phyloP scores from a whole-genome alignment of 2,113 vertebrate genomes.

The Microtus ochrogaster region DNA sequence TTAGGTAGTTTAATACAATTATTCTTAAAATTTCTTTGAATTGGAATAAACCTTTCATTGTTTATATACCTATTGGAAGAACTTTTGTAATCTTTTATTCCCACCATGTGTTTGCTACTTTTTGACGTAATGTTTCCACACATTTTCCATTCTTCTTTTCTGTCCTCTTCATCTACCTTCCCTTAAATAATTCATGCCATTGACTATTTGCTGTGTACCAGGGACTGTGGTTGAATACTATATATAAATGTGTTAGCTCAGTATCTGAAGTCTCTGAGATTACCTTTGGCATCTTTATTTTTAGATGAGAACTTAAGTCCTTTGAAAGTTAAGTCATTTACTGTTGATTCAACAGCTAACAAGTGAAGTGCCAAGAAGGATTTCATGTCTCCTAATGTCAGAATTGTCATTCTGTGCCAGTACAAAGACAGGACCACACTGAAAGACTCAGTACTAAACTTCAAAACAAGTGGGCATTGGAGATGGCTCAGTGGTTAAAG shows the following conservation, averaged over 20 bases:
- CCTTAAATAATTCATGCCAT: slow-evolving; percentile 39
- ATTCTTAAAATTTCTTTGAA: slow-evolving; percentile 14
- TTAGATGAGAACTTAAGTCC: slow-evolving; percentile 24
- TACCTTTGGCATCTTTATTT: neutral
- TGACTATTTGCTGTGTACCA: slow-evolving; percentile 33
- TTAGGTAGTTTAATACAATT: slow-evolving; percentile 48
- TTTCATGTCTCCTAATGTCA: neutral
- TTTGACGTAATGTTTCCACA: neutral
- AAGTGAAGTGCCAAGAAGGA: slow-evolving; percentile 35
- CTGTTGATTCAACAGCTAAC: neutral
- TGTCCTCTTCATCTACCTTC: slow-evolving; percentile 54
- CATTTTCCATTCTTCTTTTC: slow-evolving; percentile 5
- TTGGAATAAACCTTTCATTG: slow-evolving; percentile 41
- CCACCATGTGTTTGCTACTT: neutral
- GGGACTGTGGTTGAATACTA: too few relatives aligned
- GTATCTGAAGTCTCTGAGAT: neutral
- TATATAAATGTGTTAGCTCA: too few relatives aligned
- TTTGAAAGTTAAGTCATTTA: slow-evolving; percentile 39
- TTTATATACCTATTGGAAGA: neutral
- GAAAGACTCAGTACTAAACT: slow-evolving; percentile 38
- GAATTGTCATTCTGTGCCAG: slow-evolving; percentile 33
- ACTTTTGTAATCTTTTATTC: slow-evolving; percentile 43
- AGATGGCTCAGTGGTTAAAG: neutral
- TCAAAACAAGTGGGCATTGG: neutral
- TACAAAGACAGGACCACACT: neutral